Conservation (phyloP, 2,113 vertebrate genomes). For the Caranx melampygus region DNA sequence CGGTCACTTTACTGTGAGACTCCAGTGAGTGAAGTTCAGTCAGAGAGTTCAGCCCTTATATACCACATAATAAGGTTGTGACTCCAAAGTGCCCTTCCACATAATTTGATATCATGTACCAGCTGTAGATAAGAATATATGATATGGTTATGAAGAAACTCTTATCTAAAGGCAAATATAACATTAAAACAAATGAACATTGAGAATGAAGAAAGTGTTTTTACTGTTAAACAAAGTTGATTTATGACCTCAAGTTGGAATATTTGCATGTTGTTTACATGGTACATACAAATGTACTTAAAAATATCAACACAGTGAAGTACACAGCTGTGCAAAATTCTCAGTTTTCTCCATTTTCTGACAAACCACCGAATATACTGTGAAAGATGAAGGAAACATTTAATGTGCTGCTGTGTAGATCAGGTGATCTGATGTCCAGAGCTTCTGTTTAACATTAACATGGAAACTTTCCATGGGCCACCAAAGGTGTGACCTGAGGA, state of each 20-base stretch:
- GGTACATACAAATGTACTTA: background rate
- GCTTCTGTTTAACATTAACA: slow-evolving; percentile 31
- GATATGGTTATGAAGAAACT: background rate
- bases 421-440: slow-evolving; percentile 8
- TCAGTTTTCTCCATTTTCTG: no score
- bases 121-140: slow-evolving; percentile 42
- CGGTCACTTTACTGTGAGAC: slow-evolving; percentile 27
- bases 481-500: background rate
- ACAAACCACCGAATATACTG: no score
- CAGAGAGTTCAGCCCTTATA: slow-evolving; percentile 58
- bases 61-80: slow-evolving; percentile 43
- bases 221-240: background rate
- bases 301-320: background rate
- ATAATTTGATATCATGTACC: slow-evolving; percentile 17
- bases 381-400: background rate
- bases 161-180: slow-evolving; percentile 38
- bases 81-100: slow-evolving; percentile 34
- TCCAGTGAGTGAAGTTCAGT: slow-evolving; percentile 2
- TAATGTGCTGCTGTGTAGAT: slow-evolving; percentile 28
- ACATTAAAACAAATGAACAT: slow-evolving; percentile 1
- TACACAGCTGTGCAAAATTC: background rate
- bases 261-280: background rate
- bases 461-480: slow-evolving; percentile 24
- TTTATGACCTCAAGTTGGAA: background rate
- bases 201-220: background rate